Base-by-base conservation (phyloP, 2,113 vertebrate genomes). In the Anhinga rufa region DNA sequence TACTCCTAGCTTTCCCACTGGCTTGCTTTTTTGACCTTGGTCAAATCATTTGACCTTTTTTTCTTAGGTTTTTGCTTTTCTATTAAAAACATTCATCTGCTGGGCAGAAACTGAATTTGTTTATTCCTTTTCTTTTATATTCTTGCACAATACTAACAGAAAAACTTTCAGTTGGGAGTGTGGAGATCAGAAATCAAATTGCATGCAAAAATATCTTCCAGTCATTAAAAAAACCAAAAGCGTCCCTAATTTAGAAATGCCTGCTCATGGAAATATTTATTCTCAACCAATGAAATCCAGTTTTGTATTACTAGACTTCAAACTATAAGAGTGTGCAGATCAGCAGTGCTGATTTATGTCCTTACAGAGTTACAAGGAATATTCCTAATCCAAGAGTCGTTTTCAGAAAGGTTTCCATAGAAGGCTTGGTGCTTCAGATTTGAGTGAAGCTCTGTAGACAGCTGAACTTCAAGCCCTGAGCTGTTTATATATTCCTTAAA, bases 241-340 rank as follows among this genome's bases (percentile, higher is more conserved):
- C 7, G 3, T 81, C 44, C 83, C 77, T 90, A 75, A 93, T 92
- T 93, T 90, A 88, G 91, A 95, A 95, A 54, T 70, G 74, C 61
- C 68, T 91, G 51, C 74, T 96, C 62, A 74, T 92, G 83, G 70
- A 96, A 88, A 82, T 92, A 76, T 40, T 93, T 92, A 20, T 82
- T 96, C 76, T 93, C n/a, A 92, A 72, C 65, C 44, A 72, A 10
- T 82, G 74, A 85, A 82, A 69, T 79, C 78, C 52, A 79, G 12
- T 69, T 93, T 51, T 52, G 13, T 65, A 40, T 69, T 86, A 48
- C 44, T 76, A 79, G 77, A n/a, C 34, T 93, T 94, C 4, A 4
- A 86, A 51, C 36, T 78, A 4, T 38, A 74, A 29, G 44, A 86
- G 48, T 38, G 6, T 94, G 62, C 46, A 65, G 22, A 82, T 76